Conservation (phyloP, 2,797 vertebrate species). For the Xenops minutus region DNA sequence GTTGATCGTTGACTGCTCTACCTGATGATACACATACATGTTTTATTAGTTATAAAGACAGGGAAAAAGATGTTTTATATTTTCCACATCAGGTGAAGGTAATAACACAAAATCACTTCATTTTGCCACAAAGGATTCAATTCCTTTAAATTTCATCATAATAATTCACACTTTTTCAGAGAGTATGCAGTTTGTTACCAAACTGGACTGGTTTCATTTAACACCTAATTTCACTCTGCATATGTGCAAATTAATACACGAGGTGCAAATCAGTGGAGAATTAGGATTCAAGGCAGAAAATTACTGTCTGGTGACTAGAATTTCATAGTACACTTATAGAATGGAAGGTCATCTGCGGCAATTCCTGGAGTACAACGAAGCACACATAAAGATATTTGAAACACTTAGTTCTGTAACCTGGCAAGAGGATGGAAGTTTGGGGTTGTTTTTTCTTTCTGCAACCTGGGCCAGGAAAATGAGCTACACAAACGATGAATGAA, state of each 20-base stretch:
- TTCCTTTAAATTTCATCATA: neutral
- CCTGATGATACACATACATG: neutral
- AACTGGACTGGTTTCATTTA: constrained; percentile 4
- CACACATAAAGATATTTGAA: neutral
- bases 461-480: neutral
- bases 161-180: constrained; percentile 8
- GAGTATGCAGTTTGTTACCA: neutral
- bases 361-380: neutral
- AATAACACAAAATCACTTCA: neutral
- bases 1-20: neutral
- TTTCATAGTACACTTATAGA: neutral
- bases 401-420: neutral
- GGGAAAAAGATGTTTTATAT: neutral
- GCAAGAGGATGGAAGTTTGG: neutral
- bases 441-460: neutral
- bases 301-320: neutral
- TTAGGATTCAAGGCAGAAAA: neutral
- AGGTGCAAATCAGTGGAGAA: constrained; percentile 10
- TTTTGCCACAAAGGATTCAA: neutral
- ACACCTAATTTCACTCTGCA: neutral
- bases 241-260: neutral
- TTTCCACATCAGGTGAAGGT: neutral
- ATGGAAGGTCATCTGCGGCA: neutral
- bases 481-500: neutral
- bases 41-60: neutral